Conservation (phyloP, 1,140 invertebrate genomes). For the Sycobia sp. region DNA sequence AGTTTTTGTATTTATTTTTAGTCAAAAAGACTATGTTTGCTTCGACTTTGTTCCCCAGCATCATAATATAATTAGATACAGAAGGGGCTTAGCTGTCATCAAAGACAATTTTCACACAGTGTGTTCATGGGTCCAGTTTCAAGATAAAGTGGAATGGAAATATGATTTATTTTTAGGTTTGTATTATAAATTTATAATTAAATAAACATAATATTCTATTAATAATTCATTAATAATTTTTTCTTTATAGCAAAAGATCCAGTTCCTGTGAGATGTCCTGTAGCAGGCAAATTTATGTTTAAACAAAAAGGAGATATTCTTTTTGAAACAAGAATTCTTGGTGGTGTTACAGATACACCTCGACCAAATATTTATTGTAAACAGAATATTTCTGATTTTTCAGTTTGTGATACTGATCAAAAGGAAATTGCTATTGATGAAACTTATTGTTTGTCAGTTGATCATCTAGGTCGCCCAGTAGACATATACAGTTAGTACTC, state of each 20-base stretch:
- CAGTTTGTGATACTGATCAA: slow-evolving; percentile 90
- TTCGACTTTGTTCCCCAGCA: slow-evolving; percentile 95
- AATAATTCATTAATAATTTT: slow-evolving; percentile 17
- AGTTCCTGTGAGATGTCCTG: slow-evolving; percentile 89
- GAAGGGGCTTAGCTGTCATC: slow-evolving; percentile 88
- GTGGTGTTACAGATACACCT: slow-evolving; percentile 91
- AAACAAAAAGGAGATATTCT: slow-evolving; percentile 84
- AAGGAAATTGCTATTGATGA: slow-evolving; percentile 93
- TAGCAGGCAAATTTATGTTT: slow-evolving; percentile 95
- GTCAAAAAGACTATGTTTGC: slow-evolving; percentile 97
- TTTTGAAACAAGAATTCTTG: slow-evolving; percentile 90
- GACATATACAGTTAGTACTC: slow-evolving; percentile 83
- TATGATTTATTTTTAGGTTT: slow-evolving; percentile 82
- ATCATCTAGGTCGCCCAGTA: slow-evolving; percentile 88
- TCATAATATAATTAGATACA: slow-evolving; percentile 93
- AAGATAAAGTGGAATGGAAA: slow-evolving; percentile 82
- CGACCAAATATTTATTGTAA: slow-evolving; percentile 92
- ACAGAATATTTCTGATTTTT: slow-evolving; percentile 92
- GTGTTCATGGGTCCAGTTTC: slow-evolving; percentile 92
- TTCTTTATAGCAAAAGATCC: slow-evolving; percentile 83
- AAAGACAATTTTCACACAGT: slow-evolving; percentile 89
- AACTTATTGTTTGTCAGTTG: slow-evolving; percentile 94
- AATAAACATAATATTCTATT: neutral
- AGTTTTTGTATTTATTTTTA: too few relatives aligned
- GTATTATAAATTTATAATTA: neutral